A percentile compares a stretch with the other conserved stretches of the same genome.
phyloP scores from a whole-genome alignment of 2,888 invertebrate species.

The Aspidiotus rigidus region DNA sequence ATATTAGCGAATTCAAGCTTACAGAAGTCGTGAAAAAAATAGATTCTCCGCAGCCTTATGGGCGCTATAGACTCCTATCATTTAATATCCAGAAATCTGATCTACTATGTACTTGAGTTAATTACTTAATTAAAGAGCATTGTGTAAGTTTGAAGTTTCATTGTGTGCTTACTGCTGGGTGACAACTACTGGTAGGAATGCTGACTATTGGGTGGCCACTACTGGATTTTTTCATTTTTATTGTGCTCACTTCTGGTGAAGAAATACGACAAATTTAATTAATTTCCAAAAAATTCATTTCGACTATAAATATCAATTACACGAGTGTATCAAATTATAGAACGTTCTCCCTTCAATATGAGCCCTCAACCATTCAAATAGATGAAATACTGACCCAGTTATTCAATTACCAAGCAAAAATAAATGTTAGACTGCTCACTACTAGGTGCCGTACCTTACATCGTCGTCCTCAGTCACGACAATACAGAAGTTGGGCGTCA shows the following conservation, averaged over 20 bases:
- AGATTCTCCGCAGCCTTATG: not conserved
- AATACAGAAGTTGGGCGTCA: no score
- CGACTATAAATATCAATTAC: not conserved
- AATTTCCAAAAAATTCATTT: not conserved
- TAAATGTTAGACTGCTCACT: not conserved
- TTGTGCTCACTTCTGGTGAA: not conserved
- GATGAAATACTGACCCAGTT: not conserved
- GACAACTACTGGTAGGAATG: not conserved
- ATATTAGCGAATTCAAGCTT: not conserved
- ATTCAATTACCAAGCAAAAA: not conserved
- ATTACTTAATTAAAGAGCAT: not conserved
- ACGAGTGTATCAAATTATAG: not conserved
- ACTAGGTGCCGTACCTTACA: slow-evolving; percentile 2
- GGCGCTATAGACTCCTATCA: not conserved
- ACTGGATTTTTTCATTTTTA: no score
- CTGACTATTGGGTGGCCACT: no score
- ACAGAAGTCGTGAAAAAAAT: not conserved
- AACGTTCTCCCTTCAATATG: not conserved
- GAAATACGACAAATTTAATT: not conserved
- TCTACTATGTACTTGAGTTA: not conserved
- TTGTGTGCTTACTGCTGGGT: not conserved
- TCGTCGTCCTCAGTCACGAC: no score
- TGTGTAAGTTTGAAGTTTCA: not conserved
- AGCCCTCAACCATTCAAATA: not conserved
- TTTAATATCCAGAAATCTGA: not conserved